Base-by-base conservation (phyloP, 2,113 vertebrate species). In the Seriola dumerili region DNA sequence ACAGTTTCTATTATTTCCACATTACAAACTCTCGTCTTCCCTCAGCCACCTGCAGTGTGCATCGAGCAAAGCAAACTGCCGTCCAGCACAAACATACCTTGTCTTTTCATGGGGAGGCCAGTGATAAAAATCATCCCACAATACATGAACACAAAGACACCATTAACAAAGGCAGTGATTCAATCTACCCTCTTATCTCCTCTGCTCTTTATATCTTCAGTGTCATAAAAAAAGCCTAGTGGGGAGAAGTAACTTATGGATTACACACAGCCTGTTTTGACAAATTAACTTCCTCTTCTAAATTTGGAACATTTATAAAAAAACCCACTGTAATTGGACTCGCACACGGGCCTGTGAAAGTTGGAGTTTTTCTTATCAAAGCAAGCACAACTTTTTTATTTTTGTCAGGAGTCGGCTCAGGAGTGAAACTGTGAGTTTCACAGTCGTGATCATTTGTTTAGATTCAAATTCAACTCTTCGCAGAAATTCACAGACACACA, bases 151-250 rank as follows among this genome's bases (percentile, higher is more conserved):
- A 92, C 93, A 93, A 94, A 92, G 92, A 83, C 83, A 88, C 63
- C 76, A 78, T 83, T 90, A 91, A 94, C 83, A 93, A 91, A 92
- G 89, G 77, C 81, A 71, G 64, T 87, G 93, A 93, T 92, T 93
- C 78, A 84, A 80, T 93, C 87, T 85, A 64, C 44, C 65, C 62
- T 83, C 76, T 91, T 92, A 93, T 91, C 89, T 87, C 29, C 52
- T 70, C 75, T 79, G 80, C 83, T 71, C 69, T 68, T 40, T 78
- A 38, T 82, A 65, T 69, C 64, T 78, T 85, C 40, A 68, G 44
- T 44, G 75, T 81, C 64, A 75, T 88, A 75, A 92, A 91, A 92
- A 91, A 64, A 67, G 8, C 1, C 63, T 76, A 70, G 14, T 61
- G 72, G 17, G 62, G 74, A 83, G 75, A 88, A 84, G 68, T 72